These are phyloP conservation scores for Hoplias malabaricus DNA, from an alignment of 2,113 vertebrate genomes.

Conservation along the genomic window DNA sequence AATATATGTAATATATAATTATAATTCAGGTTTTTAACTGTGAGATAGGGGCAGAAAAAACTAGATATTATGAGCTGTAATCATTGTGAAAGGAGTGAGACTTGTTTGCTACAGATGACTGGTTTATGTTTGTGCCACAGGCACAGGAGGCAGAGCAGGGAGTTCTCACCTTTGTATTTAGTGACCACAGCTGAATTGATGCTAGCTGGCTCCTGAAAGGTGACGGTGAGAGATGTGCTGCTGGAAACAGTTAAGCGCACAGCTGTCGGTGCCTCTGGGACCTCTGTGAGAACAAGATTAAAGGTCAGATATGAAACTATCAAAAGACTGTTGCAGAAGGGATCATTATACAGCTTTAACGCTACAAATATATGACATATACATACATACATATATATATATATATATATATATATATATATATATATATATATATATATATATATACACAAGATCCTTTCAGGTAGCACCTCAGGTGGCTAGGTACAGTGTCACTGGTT, in stretches of 20 bases:
- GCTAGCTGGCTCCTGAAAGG: slow-evolving; percentile 91
- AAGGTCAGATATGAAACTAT: slow-evolving; percentile 38
- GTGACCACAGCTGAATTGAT: slow-evolving; percentile 92
- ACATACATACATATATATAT: too few relatives aligned
- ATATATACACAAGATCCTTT: not conserved
- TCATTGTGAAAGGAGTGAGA: not conserved
- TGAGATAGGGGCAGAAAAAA: not conserved
- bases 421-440: too few relatives aligned
- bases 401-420: too few relatives aligned
- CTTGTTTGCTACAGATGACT: not conserved
- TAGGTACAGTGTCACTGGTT: not conserved
- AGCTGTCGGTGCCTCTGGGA: slow-evolving; percentile 86
- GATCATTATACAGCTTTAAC: not conserved
- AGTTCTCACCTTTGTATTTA: slow-evolving; percentile 87
- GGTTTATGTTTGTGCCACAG: not conserved
- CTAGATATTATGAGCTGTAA: not conserved
- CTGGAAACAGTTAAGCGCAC: slow-evolving; percentile 89
- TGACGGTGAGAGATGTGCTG: slow-evolving; percentile 87
- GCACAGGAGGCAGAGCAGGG: not conserved
- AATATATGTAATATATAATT: not conserved
- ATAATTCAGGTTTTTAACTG: not conserved
- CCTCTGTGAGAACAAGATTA: slow-evolving; percentile 75
- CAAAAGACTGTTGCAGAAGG: not conserved
- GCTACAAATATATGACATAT: not conserved
- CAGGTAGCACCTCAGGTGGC: too few relatives aligned